Percentiles rank a stretch among this genome's conserved stretches.
These are phyloP conservation scores for Mormyrus proboscirostris DNA, from an alignment of 2,797 vertebrate species.

Conservation along the genomic window DNA sequence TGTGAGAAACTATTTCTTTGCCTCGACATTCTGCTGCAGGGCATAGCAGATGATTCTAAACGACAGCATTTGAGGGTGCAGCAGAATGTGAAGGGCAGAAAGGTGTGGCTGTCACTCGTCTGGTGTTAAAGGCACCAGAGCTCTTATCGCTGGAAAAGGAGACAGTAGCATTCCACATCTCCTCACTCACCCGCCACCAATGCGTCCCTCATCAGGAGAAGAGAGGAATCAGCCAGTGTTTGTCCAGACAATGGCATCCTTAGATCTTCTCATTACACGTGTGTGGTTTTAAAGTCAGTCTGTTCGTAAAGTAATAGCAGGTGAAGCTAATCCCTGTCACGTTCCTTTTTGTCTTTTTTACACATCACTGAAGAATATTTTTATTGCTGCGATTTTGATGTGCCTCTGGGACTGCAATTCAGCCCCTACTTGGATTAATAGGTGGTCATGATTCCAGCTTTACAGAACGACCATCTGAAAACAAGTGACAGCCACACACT, in stretches of 20 bases:
- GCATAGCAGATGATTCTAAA: constrained; percentile 36
- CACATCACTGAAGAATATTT: not conserved
- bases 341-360: not conserved
- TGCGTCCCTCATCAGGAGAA: not conserved
- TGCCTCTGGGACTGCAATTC: not conserved
- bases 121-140: not conserved
- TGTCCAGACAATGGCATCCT: not conserved
- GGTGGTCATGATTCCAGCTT: not conserved
- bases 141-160: not conserved
- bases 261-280: not conserved
- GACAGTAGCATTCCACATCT: not conserved
- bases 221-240: not conserved
- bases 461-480: not conserved
- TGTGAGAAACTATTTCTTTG: not conserved
- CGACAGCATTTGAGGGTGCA: constrained; percentile 34
- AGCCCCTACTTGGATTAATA: not conserved
- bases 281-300: not conserved
- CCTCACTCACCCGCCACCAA: not conserved
- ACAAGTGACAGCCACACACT: not conserved
- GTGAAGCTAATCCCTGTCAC: not conserved
- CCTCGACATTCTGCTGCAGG: not conserved
- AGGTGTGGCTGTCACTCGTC: not conserved
- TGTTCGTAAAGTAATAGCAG: not conserved
- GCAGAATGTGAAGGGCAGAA: not conserved
- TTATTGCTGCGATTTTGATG: not conserved